A percentile compares a stretch with the other conserved stretches of the same genome.
phyloP scores from a whole-genome alignment of 2,888 invertebrate species.

The Morinoia aosen region DNA sequence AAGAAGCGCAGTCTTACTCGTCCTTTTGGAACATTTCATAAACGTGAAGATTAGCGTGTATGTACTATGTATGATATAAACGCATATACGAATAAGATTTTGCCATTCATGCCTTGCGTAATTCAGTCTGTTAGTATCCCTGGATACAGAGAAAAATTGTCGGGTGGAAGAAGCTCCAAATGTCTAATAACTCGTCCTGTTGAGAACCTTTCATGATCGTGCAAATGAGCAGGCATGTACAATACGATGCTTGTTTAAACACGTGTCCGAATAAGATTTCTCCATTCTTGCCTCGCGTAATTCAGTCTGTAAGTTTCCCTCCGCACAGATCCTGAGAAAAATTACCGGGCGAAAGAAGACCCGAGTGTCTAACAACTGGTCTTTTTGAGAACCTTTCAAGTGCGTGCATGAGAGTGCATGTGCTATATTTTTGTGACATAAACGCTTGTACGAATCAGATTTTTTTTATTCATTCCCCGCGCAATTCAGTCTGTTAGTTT shows the following conservation, averaged over 20 bases:
- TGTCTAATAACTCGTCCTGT: background rate
- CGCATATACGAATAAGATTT: too few species aligned
- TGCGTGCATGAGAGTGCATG: too few species aligned
- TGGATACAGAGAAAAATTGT: background rate
- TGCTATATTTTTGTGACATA: background rate
- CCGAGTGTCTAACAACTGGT: too few species aligned
- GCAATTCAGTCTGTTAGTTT: background rate
- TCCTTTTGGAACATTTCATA: too few species aligned
- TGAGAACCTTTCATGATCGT: background rate
- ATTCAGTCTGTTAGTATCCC: background rate
- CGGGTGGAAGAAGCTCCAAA: background rate
- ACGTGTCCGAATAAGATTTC: background rate
- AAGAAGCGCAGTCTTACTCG: background rate
- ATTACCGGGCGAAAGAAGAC: too few species aligned
- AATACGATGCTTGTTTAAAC: background rate
- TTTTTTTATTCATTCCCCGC: too few species aligned
- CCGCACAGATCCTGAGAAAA: background rate
- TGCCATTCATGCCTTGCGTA: background rate
- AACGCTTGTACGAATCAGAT: background rate
- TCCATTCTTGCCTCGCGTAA: background rate
- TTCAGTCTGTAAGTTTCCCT: background rate
- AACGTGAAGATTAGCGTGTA: too few species aligned
- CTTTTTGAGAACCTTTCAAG: background rate
- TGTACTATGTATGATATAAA: too few species aligned
- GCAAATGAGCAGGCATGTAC: too few species aligned